Base-by-base conservation (phyloP, 2,888 invertebrate species). In the Erebia palarica region DNA sequence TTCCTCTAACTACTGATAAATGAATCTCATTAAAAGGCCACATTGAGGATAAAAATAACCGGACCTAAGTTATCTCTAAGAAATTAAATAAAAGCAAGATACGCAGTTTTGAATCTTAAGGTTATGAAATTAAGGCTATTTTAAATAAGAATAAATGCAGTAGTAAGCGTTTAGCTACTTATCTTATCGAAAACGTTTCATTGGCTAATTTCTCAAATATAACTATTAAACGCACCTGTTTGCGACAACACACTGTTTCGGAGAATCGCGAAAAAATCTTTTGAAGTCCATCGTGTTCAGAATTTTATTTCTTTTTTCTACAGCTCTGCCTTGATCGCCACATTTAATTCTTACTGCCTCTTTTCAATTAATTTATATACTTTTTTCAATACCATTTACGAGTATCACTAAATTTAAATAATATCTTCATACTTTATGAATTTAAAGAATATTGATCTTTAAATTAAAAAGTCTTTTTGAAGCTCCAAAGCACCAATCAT, bases 111-210 rank as follows among this genome's bases (percentile, higher is more conserved):
- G 9, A 42, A 5, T 11, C 42, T 42, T 55, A 36, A 18, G 4
- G 0, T 0, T 0, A 21, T 13, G 5, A 3, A 7, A 18, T 18
- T 65, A 55, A 42, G 65, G 53, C 11, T 1, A 21, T 49, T 18
- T 65, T 55, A 13, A 65, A 55, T 55, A n/a, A 42, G 16, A 53
- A 7, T 53, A 42, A 42, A 11, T 47, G 44, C 16, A 47, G 14
- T 4, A 21, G 18, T n/a, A n/a, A 66, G 13, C 44, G 44, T 58
- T 66, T 57, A 58, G 21, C 11, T 16, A 36, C 55, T 66, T 57
- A 58, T 66, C 66, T 66, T 66, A 66, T 57, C 66, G 57, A 44
- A 66, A 58, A 66, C 57, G 66, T 57, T 57, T 66, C 57, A 55
- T 58, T 57, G 44, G 66, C 42, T 66, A 66, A 58, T 66, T 66